Evolutionary conservation across 1,140 invertebrate genomes (phyloP), one percentile per base, ranked within the genome.

Genomic region (Ips typographus): DNA sequence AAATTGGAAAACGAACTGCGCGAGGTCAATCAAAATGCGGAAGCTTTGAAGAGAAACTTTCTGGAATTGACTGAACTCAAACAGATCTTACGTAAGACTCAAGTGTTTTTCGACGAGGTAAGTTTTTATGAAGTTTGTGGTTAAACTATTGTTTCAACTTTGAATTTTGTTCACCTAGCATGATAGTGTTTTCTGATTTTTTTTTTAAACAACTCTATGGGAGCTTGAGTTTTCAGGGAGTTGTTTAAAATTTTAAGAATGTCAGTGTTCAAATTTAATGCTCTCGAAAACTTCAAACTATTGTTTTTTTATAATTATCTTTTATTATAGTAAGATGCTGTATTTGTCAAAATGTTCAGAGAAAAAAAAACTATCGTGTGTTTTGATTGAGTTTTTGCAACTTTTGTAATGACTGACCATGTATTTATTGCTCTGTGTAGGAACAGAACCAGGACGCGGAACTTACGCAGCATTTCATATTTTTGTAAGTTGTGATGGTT

Each of bases 81-180:
- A 79, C 94, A 98, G 78, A 98, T 98, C 74, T 84, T 99, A 58
- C 86, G 91, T 71, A 98, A 98, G 83, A 98, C 97, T 37, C 95
- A 99, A 86, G 90, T 91, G 47, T 99, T 99, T 83, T 99, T 99
- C 80, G 93, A 96, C 75, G 96, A 98, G 91, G 96, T 98, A 88
- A 87, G 87, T 84, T 67, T 65, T 41, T 44, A 59, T 58, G 67
- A 62, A 44, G 2, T 57, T 68, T 58, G 22, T 22, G 22, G 22
- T 65, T 68, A 49, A 56, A 55, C 37, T 22, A 55, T 71, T 67
- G 22, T 22, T 22, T 22, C 22, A 22, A 22, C 22, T 22, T 22
- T 22, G 22, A 22, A 22, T 22, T 22, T 22, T 22, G 66, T 63
- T 75, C 76, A 76, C 74, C 74, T 77, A 77, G 77, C 77, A 78